Evolutionary conservation across 2,888 invertebrate genomes (phyloP).

Genomic region (Autographa pulchrina): DNA sequence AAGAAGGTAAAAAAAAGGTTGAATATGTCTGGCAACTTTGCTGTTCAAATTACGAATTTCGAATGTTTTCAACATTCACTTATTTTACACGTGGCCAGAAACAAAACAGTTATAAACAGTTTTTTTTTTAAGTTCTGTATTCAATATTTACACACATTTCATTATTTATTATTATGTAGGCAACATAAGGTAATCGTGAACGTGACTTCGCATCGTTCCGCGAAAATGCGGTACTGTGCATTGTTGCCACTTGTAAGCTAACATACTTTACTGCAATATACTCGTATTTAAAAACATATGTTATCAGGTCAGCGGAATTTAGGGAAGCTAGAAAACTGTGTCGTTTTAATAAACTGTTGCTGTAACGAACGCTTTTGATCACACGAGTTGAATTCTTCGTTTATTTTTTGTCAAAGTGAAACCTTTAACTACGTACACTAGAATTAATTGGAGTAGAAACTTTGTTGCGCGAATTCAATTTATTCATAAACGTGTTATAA

Average conservation of each 20-base stretch:
- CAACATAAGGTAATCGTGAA: constrained; percentile 36
- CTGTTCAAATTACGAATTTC: not conserved
- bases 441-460: not conserved
- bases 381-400: not conserved
- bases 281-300: not conserved
- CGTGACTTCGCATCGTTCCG: constrained; percentile 40
- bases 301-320: not conserved
- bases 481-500: not conserved
- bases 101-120: not conserved
- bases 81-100: not conserved
- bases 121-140: not conserved
- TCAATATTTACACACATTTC: constrained; percentile 1
- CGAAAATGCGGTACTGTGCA: constrained; percentile 30
- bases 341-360: not conserved
- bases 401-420: not conserved
- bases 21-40: constrained; percentile 3
- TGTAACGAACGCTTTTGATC: not conserved
- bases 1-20: constrained; percentile 10
- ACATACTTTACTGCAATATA: constrained; percentile 3
- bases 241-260: constrained; percentile 14
- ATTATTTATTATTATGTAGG: constrained; percentile 14
- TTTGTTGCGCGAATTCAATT: not conserved
- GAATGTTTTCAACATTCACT: not conserved
- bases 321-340: not conserved
- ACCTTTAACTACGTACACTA: not conserved